Conservation (phyloP, 2,888 invertebrate species). For the Drosophila nr. medialis region DNA sequence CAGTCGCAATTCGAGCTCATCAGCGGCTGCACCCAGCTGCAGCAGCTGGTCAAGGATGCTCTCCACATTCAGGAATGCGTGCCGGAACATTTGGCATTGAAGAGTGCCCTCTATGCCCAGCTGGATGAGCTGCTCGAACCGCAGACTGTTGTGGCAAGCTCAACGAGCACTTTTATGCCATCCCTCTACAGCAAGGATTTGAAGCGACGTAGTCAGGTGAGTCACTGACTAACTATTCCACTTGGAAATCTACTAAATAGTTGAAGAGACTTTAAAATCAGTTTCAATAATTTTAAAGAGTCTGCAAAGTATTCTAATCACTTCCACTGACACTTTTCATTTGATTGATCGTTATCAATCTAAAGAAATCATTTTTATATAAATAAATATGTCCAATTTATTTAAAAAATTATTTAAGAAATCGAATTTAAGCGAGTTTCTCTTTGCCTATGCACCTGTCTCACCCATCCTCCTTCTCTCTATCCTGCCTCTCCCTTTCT, state of each 20-base stretch:
- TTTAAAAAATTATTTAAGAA: neutral
- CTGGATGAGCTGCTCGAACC: conserved; percentile 91
- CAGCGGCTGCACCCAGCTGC: conserved; percentile 89
- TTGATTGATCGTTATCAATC: too few relatives aligned
- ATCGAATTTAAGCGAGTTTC: neutral
- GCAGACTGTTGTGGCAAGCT: conserved; percentile 94
- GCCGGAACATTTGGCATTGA: conserved; percentile 94
- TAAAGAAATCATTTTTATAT: too few relatives aligned
- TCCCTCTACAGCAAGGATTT: conserved; percentile 94
- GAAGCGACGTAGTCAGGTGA: conserved; percentile 88
- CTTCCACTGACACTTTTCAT: too few relatives aligned
- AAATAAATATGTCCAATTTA: too few relatives aligned
- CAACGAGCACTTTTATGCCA: conserved; percentile 96
- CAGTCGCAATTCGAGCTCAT: conserved; percentile 91
- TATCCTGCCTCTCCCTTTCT: neutral
- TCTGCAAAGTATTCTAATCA: neutral
- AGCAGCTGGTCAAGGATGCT: conserved; percentile 90
- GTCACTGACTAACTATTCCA: neutral
- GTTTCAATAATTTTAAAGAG: neutral
- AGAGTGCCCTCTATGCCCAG: conserved; percentile 91
- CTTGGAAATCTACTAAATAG: neutral
- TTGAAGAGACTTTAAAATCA: neutral
- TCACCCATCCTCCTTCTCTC: neutral
- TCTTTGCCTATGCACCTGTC: neutral
- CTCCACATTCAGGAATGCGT: conserved; percentile 96